These are phyloP conservation scores for Ptilorrhoa leucosticta DNA, from an alignment of 2,113 vertebrate genomes.

Conservation along the genomic window DNA sequence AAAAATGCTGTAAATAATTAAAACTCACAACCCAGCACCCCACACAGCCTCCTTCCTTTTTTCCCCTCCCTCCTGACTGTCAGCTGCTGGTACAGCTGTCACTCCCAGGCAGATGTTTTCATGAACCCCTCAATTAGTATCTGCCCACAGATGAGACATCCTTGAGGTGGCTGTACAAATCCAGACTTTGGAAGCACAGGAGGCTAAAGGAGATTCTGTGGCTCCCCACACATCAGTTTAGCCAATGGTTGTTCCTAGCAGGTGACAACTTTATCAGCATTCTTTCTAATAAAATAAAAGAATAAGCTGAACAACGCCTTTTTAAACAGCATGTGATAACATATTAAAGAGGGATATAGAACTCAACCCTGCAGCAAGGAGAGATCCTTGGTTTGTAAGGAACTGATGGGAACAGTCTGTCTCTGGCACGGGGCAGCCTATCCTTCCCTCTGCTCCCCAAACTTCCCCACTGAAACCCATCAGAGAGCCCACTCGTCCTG, in stretches of 20 bases:
- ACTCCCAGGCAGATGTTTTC: conserved; percentile 32
- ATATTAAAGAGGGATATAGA: rapidly evolving
- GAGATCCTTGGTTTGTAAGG: not conserved
- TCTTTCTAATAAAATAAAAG: not conserved
- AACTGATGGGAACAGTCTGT: rapidly evolving
- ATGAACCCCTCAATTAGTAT: not conserved
- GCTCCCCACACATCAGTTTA: not conserved
- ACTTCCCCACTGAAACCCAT: not conserved
- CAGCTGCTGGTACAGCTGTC: conserved; percentile 38
- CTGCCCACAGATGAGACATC: not conserved
- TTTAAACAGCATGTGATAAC: not conserved
- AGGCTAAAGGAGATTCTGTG: not conserved
- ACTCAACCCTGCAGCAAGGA: not conserved
- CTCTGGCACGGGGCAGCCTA: not conserved
- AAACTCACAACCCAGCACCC: not conserved
- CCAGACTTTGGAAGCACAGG: not conserved
- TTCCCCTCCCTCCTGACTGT: not conserved
- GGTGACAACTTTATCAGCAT: not conserved
- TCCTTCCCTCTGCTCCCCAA: not conserved
- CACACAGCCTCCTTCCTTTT: not conserved
- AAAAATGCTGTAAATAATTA: not conserved
- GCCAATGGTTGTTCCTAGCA: not conserved
- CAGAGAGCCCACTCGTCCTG: not conserved
- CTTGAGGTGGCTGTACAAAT: not conserved
- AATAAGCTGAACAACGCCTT: not conserved